Percentiles rank a stretch among this genome's conserved stretches.
Conservation (phyloP, 64 coral and sea anemone genomes). For the Actinia tenebrosa region DNA sequence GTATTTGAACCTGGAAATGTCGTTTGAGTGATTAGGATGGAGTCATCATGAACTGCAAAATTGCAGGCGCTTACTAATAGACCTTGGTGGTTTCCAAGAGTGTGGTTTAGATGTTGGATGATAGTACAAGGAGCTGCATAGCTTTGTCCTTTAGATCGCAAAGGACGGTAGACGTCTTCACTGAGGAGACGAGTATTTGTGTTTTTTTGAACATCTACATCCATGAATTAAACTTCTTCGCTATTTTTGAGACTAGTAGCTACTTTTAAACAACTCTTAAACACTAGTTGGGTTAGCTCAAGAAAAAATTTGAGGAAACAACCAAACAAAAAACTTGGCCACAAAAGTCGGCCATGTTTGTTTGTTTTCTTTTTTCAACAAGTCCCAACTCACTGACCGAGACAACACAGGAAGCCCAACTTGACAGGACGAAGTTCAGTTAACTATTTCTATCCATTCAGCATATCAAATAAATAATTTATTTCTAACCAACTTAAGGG, state of each 20-base stretch:
- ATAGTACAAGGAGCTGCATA: slow-evolving; percentile 55
- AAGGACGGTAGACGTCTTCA: slow-evolving; percentile 15
- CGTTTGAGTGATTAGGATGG: slow-evolving; percentile 54
- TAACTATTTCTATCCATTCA: too few relatives aligned
- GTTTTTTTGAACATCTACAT: not conserved
- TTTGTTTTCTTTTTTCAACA: not conserved
- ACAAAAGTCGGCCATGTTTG: not conserved
- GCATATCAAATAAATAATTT: too few relatives aligned
- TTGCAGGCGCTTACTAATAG: slow-evolving; percentile 65
- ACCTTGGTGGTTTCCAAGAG: slow-evolving; percentile 36
- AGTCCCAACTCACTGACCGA: not conserved
- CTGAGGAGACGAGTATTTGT: not conserved
- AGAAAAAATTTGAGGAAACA: too few relatives aligned
- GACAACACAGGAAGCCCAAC: not conserved
- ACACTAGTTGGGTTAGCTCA: too few relatives aligned
- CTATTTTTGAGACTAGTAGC: not conserved
- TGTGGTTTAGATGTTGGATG: slow-evolving; percentile 63
- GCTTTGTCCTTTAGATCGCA: not conserved
- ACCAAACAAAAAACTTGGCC: not conserved
- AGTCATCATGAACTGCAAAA: slow-evolving; percentile 65
- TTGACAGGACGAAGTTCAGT: not conserved
- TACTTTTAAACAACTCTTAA: not conserved
- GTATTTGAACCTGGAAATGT: slow-evolving; percentile 36
- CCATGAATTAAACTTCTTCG: not conserved
- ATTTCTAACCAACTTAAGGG: too few relatives aligned